Base-by-base conservation (phyloP, 1,140 invertebrate species). In the Dendrolimus punctatus region DNA sequence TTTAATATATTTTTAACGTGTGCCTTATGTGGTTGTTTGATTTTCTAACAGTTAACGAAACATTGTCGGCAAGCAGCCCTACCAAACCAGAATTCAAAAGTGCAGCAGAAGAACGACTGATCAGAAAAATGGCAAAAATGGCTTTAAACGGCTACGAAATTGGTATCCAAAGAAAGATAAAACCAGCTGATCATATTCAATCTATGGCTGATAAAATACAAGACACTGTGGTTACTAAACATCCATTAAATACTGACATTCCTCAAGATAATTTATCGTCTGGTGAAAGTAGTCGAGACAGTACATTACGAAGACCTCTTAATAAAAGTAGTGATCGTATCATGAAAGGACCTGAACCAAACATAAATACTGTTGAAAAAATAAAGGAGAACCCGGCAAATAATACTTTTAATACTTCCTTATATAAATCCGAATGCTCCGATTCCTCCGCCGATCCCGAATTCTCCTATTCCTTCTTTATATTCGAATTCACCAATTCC, bases 71-170 rank as follows among this genome's bases (percentile, higher is more conserved):
- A 38, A 67, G 62, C 59, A 71, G 58, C 57, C 58, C 65, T 41
- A 72, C 64, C 49, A 81, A 74, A 73, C 80, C 88, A 72, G 81
- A 89, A 74, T 90, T 87, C 79, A 88, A 86, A 83, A 89, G 90
- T 85, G 87, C 78, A 81, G 89, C 89, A 50, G 84, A 87, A 84
- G 87, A 89, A 80, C 73, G 87, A 78, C 74, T 91, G 71, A 90
- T 80, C 63, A 80, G 83, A 64, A 88, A 80, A 74, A 81, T 88
- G 78, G 81, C 81, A 49, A 88, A 87, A 76, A 85, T 85, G 81
- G 85, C 86, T n/a, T 68, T 88, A 50, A 85, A 88, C 63, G 87
- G 85, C 39, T 88, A 87, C 55, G 87, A 88, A 68, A 88, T 88
- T 51, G 87, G 87, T 47, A 87, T 88, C 51, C 87, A 88, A 58